Conservation (phyloP, 2,888 invertebrate genomes). For the Clusia tigrina region DNA sequence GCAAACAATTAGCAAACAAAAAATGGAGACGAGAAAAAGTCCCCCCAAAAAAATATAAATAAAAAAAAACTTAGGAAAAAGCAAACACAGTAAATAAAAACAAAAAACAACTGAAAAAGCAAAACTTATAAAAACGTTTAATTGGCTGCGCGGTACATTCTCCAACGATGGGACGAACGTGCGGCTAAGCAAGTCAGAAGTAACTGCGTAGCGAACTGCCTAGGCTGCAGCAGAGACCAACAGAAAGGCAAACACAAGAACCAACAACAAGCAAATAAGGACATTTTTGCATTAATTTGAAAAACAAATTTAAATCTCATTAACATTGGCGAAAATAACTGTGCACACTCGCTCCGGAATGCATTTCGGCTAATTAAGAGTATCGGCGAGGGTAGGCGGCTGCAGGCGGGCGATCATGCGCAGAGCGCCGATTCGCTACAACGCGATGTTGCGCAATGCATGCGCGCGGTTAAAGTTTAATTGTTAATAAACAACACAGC, state of each 20-base stretch:
- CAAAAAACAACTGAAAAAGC: background rate
- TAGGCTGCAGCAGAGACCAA: background rate
- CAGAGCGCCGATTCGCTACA: constrained; percentile 9
- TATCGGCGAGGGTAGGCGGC: constrained; percentile 39
- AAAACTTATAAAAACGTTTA: background rate
- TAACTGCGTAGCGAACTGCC: background rate
- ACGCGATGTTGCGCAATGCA: constrained; percentile 16
- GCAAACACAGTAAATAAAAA: background rate
- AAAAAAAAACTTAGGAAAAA: no score
- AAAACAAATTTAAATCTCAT: constrained; percentile 1
- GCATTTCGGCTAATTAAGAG: constrained; percentile 53
- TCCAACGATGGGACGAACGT: no score
- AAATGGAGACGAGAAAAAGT: background rate
- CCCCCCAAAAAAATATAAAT: no score
- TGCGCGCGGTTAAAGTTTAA: constrained; percentile 22
- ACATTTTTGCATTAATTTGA: no score
- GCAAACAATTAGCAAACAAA: background rate
- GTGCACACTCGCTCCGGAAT: constrained; percentile 34
- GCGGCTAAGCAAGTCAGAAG: no score
- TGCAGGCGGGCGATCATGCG: constrained; percentile 22
- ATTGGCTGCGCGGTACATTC: background rate
- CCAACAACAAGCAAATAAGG: background rate
- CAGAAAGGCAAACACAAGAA: background rate
- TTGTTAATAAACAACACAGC: constrained; percentile 9
- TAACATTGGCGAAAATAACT: background rate